These are phyloP conservation scores for Tachypleus tridentatus DNA, from an alignment of 1,140 invertebrate genomes.

Conservation along the genomic window DNA sequence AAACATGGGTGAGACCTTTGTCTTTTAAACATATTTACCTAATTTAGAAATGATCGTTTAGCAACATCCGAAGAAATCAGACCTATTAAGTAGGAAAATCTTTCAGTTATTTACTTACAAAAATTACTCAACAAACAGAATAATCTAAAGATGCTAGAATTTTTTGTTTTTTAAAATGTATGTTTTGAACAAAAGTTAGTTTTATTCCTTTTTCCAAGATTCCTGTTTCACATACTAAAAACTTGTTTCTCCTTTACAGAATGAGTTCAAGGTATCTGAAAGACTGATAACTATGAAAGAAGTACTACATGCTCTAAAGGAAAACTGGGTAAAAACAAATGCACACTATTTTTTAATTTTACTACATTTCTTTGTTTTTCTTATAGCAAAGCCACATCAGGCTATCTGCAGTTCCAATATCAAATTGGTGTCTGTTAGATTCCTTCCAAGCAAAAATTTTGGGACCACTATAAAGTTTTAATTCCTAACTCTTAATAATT, in stretches of 20 bases:
- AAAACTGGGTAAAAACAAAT: constrained; percentile 61
- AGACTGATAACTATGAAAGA: constrained; percentile 73
- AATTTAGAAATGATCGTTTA: neutral
- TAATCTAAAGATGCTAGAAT: neutral
- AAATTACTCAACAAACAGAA: neutral
- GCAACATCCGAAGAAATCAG: neutral
- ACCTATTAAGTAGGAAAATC: neutral
- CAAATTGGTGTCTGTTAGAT: neutral
- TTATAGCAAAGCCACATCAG: neutral
- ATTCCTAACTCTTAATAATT: no score
- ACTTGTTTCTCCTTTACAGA: constrained; percentile 29
- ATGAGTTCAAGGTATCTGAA: constrained; percentile 76
- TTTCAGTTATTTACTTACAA: neutral
- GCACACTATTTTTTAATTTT: neutral
- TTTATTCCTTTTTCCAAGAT: constrained; percentile 27
- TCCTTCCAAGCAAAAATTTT: constrained; percentile 1
- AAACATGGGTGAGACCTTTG: constrained; percentile 51
- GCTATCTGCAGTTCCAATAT: neutral
- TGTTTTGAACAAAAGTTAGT: constrained; percentile 22
- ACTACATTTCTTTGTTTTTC: neutral
- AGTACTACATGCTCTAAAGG: constrained; percentile 54
- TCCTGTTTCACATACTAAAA: neutral
- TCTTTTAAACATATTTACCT: neutral
- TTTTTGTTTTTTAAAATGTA: neutral
- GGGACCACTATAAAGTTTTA: neutral